A percentile compares a stretch with the other conserved stretches of the same genome.
Conservation (phyloP, 1,140 invertebrate genomes). For the Euura saliciscinereae region DNA sequence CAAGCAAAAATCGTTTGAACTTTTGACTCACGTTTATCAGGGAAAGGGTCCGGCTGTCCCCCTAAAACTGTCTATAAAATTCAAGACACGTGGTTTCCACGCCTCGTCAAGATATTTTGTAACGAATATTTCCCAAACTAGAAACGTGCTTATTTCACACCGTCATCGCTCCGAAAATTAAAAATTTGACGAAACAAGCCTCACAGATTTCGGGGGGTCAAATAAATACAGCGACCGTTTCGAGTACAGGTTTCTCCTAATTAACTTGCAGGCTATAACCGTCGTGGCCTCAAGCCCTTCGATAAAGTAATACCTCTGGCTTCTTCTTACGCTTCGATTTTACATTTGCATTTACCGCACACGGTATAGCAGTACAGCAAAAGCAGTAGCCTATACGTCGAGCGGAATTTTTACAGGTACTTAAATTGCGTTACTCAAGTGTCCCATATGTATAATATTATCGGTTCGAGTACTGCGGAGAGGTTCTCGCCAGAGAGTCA, state of each 20-base stretch:
- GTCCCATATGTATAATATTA: too few relatives aligned
- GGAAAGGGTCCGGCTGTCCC: not conserved
- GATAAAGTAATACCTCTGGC: not conserved
- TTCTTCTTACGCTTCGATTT: not conserved
- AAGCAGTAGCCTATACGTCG: not conserved
- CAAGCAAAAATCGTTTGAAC: too few relatives aligned
- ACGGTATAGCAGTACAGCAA: too few relatives aligned
- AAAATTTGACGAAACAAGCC: too few relatives aligned
- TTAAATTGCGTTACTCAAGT: too few relatives aligned
- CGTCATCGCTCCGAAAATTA: too few relatives aligned
- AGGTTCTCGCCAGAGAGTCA: too few relatives aligned
- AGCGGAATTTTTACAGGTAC: too few relatives aligned
- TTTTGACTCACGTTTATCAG: too few relatives aligned
- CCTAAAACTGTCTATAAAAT: not conserved
- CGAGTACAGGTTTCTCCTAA: not conserved
- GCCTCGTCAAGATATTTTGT: not conserved
- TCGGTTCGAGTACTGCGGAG: too few relatives aligned
- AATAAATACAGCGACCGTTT: not conserved
- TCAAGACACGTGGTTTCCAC: too few relatives aligned
- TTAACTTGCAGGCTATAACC: not conserved
- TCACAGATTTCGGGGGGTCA: too few relatives aligned
- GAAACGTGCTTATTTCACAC: not conserved
- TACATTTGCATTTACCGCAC: not conserved
- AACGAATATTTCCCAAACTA: not conserved
- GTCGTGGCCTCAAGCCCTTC: not conserved